A percentile compares a stretch with the other conserved stretches of the same genome.
phyloP scores from a whole-genome alignment of 2,888 invertebrate genomes.

The Mechanitis messenoides region DNA sequence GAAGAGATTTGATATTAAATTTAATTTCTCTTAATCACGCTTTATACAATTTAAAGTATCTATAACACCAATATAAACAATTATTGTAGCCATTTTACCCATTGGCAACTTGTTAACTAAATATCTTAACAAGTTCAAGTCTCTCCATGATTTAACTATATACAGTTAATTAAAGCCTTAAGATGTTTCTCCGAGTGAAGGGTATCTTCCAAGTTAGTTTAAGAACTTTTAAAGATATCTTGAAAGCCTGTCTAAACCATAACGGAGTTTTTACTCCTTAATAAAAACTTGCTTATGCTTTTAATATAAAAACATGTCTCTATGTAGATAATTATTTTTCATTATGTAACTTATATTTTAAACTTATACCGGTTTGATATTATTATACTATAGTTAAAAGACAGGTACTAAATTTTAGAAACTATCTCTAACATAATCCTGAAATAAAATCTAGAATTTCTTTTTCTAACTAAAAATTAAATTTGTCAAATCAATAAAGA shows the following conservation, averaged over 20 bases:
- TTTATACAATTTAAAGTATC: not conserved
- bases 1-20: too few relatives aligned
- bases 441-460: too few relatives aligned
- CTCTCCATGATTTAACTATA: not conserved
- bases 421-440: too few relatives aligned
- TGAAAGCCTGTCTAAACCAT: slow-evolving; percentile 2
- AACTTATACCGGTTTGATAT: too few relatives aligned
- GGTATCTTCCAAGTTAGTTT: not conserved
- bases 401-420: too few relatives aligned
- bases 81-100: not conserved
- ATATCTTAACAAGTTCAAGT: not conserved
- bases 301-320: too few relatives aligned
- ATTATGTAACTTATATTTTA: too few relatives aligned
- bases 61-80: not conserved
- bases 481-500: too few relatives aligned
- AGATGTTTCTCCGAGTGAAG: not conserved
- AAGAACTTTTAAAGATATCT: not conserved
- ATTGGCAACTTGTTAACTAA: not conserved
- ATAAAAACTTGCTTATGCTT: not conserved
- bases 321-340: too few relatives aligned
- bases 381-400: too few relatives aligned
- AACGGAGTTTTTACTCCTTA: not conserved
- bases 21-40: too few relatives aligned
- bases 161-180: not conserved
- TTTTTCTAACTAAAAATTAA: too few relatives aligned